A percentile compares a stretch with the other conserved stretches of the same genome.
phyloP scores from a whole-genome alignment of 1,140 invertebrate genomes.

The Drepana arcuata region DNA sequence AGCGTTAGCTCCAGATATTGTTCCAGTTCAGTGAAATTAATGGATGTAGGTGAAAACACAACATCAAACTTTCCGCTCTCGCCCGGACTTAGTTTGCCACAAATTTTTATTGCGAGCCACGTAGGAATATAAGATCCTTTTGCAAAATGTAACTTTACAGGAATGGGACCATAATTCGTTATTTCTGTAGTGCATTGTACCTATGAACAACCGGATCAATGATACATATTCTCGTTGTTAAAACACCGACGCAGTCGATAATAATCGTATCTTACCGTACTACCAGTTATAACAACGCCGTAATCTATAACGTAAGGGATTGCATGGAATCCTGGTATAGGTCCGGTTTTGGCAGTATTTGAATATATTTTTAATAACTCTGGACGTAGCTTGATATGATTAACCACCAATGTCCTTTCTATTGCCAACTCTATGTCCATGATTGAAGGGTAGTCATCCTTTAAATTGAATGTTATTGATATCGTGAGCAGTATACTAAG shows the following conservation, averaged over 20 bases:
- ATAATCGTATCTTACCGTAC: conserved; percentile 45
- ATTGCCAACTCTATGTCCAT: conserved; percentile 60
- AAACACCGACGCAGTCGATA: too few relatives aligned
- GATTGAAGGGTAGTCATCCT: conserved; percentile 47
- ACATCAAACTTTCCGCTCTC: conserved; percentile 50
- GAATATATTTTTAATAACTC: conserved; percentile 33
- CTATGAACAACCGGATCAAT: conserved; percentile 18
- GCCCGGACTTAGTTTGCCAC: conserved; percentile 46
- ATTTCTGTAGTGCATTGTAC: conserved; percentile 48
- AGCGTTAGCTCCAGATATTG: conserved; percentile 44
- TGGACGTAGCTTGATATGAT: conserved; percentile 38
- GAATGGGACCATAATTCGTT: conserved; percentile 54
- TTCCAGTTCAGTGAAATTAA: conserved; percentile 45
- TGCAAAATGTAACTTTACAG: conserved; percentile 41
- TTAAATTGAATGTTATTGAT: too few relatives aligned
- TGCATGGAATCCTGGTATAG: conserved; percentile 47
- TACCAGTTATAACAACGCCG: conserved; percentile 54
- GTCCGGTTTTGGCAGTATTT: conserved; percentile 24
- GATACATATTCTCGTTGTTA: too few relatives aligned
- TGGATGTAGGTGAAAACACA: conserved; percentile 37
- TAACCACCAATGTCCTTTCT: conserved; percentile 43
- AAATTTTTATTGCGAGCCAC: conserved; percentile 45
- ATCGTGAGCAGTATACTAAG: too few relatives aligned
- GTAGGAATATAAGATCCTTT: conserved; percentile 34
- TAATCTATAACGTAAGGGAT: conserved; percentile 52